phyloP scores from a whole-genome alignment of 2,113 vertebrate species.

The Podarcis raffonei region DNA sequence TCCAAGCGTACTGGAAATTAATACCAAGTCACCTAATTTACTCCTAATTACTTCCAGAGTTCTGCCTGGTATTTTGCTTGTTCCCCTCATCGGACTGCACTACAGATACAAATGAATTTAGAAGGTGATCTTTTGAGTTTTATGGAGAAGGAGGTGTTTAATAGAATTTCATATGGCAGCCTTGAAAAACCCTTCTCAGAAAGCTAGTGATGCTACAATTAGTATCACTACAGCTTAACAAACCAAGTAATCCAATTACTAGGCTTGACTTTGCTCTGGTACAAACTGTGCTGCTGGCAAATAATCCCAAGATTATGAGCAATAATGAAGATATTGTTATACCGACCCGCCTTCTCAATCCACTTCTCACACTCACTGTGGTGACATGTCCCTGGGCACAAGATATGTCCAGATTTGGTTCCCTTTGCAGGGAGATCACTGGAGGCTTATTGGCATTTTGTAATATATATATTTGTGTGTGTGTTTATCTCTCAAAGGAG shows the following conservation, averaged over 20 bases:
- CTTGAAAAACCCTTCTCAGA: neutral
- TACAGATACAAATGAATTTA: neutral
- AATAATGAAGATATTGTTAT: neutral
- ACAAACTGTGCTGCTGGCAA: neutral
- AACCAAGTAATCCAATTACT: neutral
- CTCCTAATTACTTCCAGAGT: neutral
- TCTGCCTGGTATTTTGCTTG: neutral
- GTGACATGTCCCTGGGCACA: neutral
- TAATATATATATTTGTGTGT: too few species aligned
- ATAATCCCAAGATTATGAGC: neutral
- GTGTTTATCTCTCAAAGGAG: too few species aligned
- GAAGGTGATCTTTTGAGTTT: neutral
- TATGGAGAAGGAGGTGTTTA: neutral
- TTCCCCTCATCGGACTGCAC: neutral
- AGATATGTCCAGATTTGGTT: neutral
- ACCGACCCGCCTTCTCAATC: neutral
- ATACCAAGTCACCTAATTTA: neutral
- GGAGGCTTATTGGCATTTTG: neutral
- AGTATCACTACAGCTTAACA: neutral
- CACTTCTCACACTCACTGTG: neutral
- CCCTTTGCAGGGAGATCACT: neutral
- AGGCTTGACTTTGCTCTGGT: neutral
- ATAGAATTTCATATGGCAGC: neutral
- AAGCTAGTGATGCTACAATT: neutral
- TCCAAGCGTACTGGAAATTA: neutral